Conservation (phyloP, 2,113 vertebrate species). For the Fukomys damarensis region DNA sequence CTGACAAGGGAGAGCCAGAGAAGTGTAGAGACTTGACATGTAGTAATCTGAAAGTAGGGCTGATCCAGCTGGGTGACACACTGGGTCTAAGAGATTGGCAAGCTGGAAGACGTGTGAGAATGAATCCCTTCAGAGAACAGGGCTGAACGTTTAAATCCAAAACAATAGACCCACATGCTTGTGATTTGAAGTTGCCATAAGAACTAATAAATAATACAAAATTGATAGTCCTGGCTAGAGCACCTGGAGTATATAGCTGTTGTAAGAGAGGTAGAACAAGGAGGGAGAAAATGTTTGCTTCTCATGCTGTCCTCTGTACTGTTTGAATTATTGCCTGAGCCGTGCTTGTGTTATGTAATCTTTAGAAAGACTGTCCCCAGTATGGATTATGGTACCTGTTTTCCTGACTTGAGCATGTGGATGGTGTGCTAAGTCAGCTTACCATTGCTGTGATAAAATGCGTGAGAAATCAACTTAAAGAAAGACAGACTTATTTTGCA, state of each 20-base stretch:
- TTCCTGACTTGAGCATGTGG: neutral
- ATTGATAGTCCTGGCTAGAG: neutral
- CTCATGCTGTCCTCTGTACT: neutral
- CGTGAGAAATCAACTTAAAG: neutral
- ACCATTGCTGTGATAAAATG: neutral
- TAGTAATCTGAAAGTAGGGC: neutral
- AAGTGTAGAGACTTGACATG: neutral
- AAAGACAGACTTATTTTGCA: neutral
- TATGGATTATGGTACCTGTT: neutral
- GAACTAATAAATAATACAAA: neutral
- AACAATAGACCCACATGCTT: neutral
- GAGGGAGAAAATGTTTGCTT: neutral
- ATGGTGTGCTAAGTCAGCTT: neutral
- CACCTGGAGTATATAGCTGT: neutral
- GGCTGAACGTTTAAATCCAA: neutral
- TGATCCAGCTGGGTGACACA: neutral
- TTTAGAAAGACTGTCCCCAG: neutral
- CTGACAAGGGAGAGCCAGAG: neutral
- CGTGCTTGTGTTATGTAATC: neutral
- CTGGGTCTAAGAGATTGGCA: neutral
- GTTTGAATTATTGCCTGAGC: conserved; percentile 22
- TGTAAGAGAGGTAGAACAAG: neutral
- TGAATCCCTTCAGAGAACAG: neutral
- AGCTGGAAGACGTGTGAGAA: neutral
- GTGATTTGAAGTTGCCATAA: neutral